Evolutionary conservation across 2,113 vertebrate species (phyloP), one percentile per base, ranked within the genome.

Genomic region (Rattus rattus): DNA sequence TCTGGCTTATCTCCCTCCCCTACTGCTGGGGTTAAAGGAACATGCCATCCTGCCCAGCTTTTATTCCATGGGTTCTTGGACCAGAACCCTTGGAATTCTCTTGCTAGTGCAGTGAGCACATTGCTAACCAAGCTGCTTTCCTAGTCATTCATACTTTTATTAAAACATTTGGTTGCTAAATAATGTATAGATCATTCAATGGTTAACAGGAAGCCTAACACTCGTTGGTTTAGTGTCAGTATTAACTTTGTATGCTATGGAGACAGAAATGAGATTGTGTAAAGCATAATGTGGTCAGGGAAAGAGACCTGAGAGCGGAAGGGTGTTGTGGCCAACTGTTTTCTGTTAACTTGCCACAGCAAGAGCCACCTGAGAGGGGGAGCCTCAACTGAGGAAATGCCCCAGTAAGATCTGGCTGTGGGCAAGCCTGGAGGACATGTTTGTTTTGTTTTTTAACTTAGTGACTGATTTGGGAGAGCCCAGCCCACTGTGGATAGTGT

Each of bases 301-400:
- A 88, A 95, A 75, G 2, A 65, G 65, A 93, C 47, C 89, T 76
- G 76, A 93, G 88, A 93, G 95, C 47, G 90, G 94, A 97, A 94
- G 75, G 43, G 5, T 52, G 43, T 36, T 39, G 36, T 59, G 11
- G 36, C 61, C 2, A 7, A 33, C 8, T 39, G 54, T 39, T 59
- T 24, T 59, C 54, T 59, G 6, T 59, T 36, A 39, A 7, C 20
- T 39, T 2, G 36, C 13, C n/a, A 16, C 54, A 83, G 54, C 54
- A 39, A 61, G n/a, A 83, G 59, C 10, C 16, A 65, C 17, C 59
- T 63, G n/a, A 30, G 81, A 30, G 13, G 59, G 7, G 13, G 24
- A 84, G 3, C n/a, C 80, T 43, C 22, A 28, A 10, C 0, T 84
- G 81, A 84, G n/a, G 63, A 63, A 84, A 5, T 19, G 26, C 24